These are phyloP conservation scores for Brachyalestes nurse DNA, from an alignment of 2,797 vertebrate genomes.

Conservation along the genomic window DNA sequence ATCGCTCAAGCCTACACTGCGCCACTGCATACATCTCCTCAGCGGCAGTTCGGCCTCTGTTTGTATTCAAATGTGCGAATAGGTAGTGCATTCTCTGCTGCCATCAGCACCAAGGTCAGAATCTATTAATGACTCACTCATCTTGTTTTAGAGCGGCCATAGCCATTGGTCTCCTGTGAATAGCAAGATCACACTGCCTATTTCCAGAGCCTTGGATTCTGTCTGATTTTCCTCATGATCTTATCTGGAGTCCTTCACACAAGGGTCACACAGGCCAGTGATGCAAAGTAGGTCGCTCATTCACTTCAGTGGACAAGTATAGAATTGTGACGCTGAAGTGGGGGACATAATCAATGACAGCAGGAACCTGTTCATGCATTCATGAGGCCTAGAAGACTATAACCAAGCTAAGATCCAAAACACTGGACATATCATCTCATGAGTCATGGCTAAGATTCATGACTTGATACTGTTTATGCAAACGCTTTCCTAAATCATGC, in stretches of 20 bases:
- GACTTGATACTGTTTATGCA: not conserved
- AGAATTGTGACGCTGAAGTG: not conserved
- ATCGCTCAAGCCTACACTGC: not conserved
- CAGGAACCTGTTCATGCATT: not conserved
- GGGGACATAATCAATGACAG: not conserved
- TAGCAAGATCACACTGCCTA: constrained; percentile 49
- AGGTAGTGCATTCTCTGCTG: constrained; percentile 44
- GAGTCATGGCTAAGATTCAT: not conserved
- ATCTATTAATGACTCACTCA: constrained; percentile 58
- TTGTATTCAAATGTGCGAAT: constrained; percentile 31
- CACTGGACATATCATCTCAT: not conserved
- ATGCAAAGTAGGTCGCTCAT: constrained; percentile 31
- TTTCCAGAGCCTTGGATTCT: constrained; percentile 34
- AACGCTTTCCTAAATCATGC: not conserved
- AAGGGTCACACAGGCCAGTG: not conserved
- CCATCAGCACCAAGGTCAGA: constrained; percentile 60
- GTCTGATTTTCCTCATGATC: constrained; percentile 3
- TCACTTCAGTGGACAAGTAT: constrained; percentile 15
- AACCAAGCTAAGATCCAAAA: not conserved
- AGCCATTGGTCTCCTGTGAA: constrained; percentile 42
- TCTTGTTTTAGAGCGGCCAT: constrained; percentile 49
- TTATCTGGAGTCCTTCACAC: constrained; percentile 17
- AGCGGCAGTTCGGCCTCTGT: not conserved
- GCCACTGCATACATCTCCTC: not conserved
- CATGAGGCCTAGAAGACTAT: not conserved